Evolutionary conservation across 2,113 vertebrate species (phyloP).

Genomic region (Bos taurus): ARS-UCD2.0 NC_037349.1:39754501-39755000

Average conservation of each 20-base stretch:
- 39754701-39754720: background rate
- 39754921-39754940: background rate
- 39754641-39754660: background rate
- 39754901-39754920: background rate
- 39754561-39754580: background rate
- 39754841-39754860: background rate
- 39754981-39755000: background rate
- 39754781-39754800: rapidly evolving
- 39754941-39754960: background rate
- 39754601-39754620: background rate
- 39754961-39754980: background rate
- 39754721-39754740: background rate
- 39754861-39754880: background rate
- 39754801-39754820: background rate
- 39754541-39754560: background rate
- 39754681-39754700: background rate
- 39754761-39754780: no score
- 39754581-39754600: background rate
- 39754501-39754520: background rate
- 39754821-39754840: background rate
- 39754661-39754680: background rate
- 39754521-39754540: background rate
- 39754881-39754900: background rate
- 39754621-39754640: background rate
- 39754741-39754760: background rate